phyloP scores from a whole-genome alignment of 1,140 invertebrate genomes.

The Battus philenor region DNA sequence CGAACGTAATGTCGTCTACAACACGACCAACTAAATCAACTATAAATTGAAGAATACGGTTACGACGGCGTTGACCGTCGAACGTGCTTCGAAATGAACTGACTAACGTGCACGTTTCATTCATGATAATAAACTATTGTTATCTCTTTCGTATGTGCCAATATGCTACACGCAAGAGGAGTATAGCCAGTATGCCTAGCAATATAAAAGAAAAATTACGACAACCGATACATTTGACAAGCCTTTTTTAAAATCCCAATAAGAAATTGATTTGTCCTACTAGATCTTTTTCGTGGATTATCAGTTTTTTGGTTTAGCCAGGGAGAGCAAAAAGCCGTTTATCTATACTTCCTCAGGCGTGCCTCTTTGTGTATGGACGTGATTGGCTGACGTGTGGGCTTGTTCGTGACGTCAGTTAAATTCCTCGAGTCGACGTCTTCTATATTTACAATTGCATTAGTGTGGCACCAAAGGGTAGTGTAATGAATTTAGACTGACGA shows the following conservation, averaged over 20 bases:
- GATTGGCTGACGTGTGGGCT: slow-evolving; percentile 70
- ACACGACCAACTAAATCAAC: slow-evolving; percentile 56
- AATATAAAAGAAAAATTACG: slow-evolving; percentile 18
- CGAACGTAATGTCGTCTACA: slow-evolving; percentile 28
- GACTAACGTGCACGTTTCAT: slow-evolving; percentile 60
- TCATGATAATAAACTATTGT: slow-evolving; percentile 63
- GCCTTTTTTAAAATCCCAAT: too few relatives aligned
- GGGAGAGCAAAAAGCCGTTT: slow-evolving; percentile 21
- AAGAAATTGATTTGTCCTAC: background rate
- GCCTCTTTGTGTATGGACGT: slow-evolving; percentile 53
- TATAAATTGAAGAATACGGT: slow-evolving; percentile 54
- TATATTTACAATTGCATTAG: slow-evolving; percentile 61
- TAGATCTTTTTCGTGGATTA: background rate
- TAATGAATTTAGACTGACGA: slow-evolving; percentile 10
- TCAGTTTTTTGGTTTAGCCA: background rate
- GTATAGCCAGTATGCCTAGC: slow-evolving; percentile 25
- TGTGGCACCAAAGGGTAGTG: slow-evolving; percentile 23
- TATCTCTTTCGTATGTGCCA: slow-evolving; percentile 42
- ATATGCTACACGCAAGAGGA: slow-evolving; percentile 31
- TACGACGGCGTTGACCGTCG: slow-evolving; percentile 31
- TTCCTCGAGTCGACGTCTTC: slow-evolving; percentile 52
- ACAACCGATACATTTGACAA: too few relatives aligned
- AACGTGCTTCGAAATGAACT: slow-evolving; percentile 38
- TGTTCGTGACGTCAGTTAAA: slow-evolving; percentile 66
- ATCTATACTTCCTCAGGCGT: slow-evolving; percentile 44